phyloP scores from a whole-genome alignment of 1,140 invertebrate species.

The Epicauta chinensis region DNA sequence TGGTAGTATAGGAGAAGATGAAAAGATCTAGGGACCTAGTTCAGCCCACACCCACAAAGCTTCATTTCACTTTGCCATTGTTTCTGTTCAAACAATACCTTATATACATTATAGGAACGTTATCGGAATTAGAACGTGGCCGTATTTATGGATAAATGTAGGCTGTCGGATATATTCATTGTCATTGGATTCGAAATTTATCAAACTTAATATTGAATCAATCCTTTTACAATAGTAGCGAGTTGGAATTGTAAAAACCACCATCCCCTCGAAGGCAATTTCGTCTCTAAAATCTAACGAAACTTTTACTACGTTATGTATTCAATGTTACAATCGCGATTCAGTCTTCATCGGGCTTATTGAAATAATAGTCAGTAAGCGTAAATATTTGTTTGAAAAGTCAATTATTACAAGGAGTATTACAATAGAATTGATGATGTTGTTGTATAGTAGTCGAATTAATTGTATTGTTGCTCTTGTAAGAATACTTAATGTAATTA shows the following conservation, averaged over 20 bases:
- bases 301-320: conserved; percentile 3
- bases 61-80: neutral
- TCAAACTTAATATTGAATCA: conserved; percentile 18
- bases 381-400: too few relatives aligned
- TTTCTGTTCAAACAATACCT: conserved; percentile 13
- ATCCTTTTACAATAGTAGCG: neutral
- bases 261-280: neutral
- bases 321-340: too few relatives aligned
- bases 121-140: conserved; percentile 11
- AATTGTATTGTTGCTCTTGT: too few relatives aligned
- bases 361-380: neutral
- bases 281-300: neutral
- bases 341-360: conserved; percentile 7
- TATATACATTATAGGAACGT: conserved; percentile 9
- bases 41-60: conserved; percentile 2
- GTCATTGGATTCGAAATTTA: conserved; percentile 4
- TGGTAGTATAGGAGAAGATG: too few relatives aligned
- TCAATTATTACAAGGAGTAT: too few relatives aligned
- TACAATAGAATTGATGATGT: too few relatives aligned
- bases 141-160: too few relatives aligned
- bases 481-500: too few relatives aligned
- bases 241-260: conserved; percentile 10
- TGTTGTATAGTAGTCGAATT: too few relatives aligned
- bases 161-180: too few relatives aligned
- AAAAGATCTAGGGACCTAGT: too few relatives aligned